These are phyloP conservation scores for Anaspis maculata DNA, from an alignment of 2,888 invertebrate genomes.

Conservation along the genomic window DNA sequence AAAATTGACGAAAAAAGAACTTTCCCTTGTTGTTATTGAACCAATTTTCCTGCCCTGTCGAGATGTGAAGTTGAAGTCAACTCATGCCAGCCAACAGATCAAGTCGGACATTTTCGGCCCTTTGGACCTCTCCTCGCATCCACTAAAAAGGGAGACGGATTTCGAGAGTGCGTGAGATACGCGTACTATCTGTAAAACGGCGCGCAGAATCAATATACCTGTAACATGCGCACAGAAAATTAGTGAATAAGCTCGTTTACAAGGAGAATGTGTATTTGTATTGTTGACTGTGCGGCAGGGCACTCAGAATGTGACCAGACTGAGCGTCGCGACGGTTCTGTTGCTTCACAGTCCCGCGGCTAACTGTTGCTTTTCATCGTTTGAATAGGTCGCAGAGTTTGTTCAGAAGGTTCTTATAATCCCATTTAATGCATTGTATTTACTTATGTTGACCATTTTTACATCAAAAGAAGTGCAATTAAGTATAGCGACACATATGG, in stretches of 20 bases:
- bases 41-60: no score
- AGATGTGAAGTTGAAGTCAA: no score
- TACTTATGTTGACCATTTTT: conserved; percentile 11
- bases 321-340: conserved; percentile 1
- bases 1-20: no score
- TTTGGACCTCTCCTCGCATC: no score
- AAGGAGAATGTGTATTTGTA: conserved; percentile 15
- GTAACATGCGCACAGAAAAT: conserved; percentile 19
- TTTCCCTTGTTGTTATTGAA: no score
- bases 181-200: conserved; percentile 15
- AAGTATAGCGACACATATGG: no score
- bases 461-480: conserved; percentile 3
- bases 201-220: conserved; percentile 19
- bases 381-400: conserved; percentile 13
- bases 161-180: conserved; percentile 15
- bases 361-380: conserved; percentile 18
- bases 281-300: conserved; percentile 16
- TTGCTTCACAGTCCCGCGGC: conserved; percentile 14
- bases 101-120: no score
- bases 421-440: conserved; percentile 11
- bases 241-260: conserved; percentile 17
- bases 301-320: conserved; percentile 11
- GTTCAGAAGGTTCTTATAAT: conserved; percentile 13
- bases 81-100: no score
- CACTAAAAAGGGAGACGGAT: no score